Percentiles rank a stretch among this genome's conserved stretches.
Conservation (phyloP, 2,113 vertebrate genomes). For the Poeciliopsis turrubarensis region DNA sequence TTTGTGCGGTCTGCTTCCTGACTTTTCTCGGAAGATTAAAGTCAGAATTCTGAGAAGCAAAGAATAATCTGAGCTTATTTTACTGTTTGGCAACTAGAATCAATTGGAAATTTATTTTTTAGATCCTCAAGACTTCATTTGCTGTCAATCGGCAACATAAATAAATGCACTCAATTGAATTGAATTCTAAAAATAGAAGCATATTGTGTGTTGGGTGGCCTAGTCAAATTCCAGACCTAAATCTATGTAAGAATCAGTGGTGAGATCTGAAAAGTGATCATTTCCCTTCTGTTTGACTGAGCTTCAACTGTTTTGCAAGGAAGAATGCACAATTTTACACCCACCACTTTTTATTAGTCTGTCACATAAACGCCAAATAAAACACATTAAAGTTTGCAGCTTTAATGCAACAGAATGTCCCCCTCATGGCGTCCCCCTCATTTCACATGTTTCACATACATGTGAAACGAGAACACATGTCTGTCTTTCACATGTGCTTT, state of each 20-base stretch:
- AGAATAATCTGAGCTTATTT: too few relatives aligned
- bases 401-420: not conserved
- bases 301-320: not conserved
- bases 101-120: too few relatives aligned
- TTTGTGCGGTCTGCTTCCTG: too few relatives aligned
- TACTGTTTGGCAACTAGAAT: too few relatives aligned
- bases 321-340: not conserved
- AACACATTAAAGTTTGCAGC: not conserved
- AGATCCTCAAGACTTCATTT: too few relatives aligned
- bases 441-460: too few relatives aligned
- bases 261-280: not conserved
- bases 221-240: not conserved
- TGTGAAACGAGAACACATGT: conserved; percentile 10
- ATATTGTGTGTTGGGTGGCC: not conserved
- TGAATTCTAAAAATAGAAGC: not conserved
- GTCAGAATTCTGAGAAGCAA: too few relatives aligned
- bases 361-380: not conserved
- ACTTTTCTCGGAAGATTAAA: too few relatives aligned
- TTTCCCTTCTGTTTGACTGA: not conserved
- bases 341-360: not conserved
- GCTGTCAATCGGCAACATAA: too few relatives aligned
- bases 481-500: conserved; percentile 28
- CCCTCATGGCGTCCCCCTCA: too few relatives aligned
- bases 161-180: not conserved
- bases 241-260: not conserved